Base-by-base conservation (phyloP, 2,888 invertebrate genomes). In the Parthenolecanium corni region DNA sequence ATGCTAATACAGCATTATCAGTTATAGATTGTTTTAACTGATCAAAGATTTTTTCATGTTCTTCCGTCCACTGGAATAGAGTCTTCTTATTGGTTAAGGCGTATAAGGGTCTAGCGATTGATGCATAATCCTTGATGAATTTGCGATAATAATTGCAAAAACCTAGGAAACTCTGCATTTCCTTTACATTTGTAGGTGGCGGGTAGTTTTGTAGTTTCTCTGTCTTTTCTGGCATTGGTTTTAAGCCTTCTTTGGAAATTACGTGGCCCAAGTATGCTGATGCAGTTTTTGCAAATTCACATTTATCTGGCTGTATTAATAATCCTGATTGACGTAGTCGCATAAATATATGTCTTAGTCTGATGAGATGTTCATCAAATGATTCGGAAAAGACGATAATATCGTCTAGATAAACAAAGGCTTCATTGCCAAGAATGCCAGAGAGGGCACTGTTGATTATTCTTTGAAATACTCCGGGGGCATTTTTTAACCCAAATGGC, bases 301-400 rank as follows among this genome's bases (percentile, higher is more conserved):
- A 47, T 56, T 67, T 66, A 14, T 68, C 66, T 1, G 68, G 69
- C 2, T 69, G 69, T 1, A 70, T 66, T 16, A 61, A 62, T 65
- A 69, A 16, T 66, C 66, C 5, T 63, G 68, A 58, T 52, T 67
- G 6, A 20, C 38, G 2, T 62, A 66, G n/a, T 65, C 67, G 49
- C 14, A 18, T 12, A 4, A 68, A 53, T 6, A 68, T 56, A 21
- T 64, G 18, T 5, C 49, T 20, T 11, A 66, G 24, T 46, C 65
- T 52, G 12, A 9, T 23, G 1, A 66, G 9, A 21, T 67, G 65
- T 6, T 65, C 57, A 16, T 61, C 57, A n/a, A 62, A 61, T 16
- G 58, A 42, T 9, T 40, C 40, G 25, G 63, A 63, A 23, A 65
- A 62, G 6, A 66, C 46, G 24, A 67, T 53, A 2, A 65, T 20